phyloP scores from a whole-genome alignment of 2,797 vertebrate genomes.

The Alfaro cultratus region DNA sequence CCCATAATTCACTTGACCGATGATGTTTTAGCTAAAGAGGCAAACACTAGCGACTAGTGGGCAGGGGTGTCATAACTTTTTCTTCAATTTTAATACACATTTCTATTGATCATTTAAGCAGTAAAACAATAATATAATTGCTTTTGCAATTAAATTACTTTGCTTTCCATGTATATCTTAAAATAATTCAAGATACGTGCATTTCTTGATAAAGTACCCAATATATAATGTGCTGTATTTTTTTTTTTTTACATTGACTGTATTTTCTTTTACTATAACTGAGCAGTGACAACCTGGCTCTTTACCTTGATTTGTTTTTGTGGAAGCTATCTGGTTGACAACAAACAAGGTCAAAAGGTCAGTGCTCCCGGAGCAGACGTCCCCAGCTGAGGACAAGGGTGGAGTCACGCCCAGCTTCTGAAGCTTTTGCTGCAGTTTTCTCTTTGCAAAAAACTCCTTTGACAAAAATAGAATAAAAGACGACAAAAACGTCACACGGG shows the following conservation, averaged over 20 bases:
- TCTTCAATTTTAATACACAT: neutral
- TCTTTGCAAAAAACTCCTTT: slow-evolving; percentile 83
- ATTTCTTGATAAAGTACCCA: neutral
- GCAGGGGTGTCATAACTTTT: neutral
- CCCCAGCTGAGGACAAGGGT: slow-evolving; percentile 51
- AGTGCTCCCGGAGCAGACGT: slow-evolving; percentile 79
- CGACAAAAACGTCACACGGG: neutral
- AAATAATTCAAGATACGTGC: neutral
- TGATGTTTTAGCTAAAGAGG: neutral
- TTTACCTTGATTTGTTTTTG: slow-evolving; percentile 84
- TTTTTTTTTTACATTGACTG: neutral
- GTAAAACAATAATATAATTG: neutral
- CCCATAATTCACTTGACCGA: neutral
- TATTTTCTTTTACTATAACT: neutral
- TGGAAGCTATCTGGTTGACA: slow-evolving; percentile 91
- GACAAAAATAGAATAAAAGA: fast-evolving
- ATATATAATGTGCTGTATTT: neutral
- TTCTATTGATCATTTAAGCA: neutral
- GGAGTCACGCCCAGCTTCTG: slow-evolving; percentile 41
- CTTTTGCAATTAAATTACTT: neutral
- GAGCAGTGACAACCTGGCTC: neutral
- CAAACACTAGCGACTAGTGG: neutral
- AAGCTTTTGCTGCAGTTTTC: slow-evolving; percentile 71
- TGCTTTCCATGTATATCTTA: neutral
- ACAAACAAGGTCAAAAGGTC: slow-evolving; percentile 91